Conservation (phyloP, 1,140 invertebrate genomes). For the Thrips palmi region DNA sequence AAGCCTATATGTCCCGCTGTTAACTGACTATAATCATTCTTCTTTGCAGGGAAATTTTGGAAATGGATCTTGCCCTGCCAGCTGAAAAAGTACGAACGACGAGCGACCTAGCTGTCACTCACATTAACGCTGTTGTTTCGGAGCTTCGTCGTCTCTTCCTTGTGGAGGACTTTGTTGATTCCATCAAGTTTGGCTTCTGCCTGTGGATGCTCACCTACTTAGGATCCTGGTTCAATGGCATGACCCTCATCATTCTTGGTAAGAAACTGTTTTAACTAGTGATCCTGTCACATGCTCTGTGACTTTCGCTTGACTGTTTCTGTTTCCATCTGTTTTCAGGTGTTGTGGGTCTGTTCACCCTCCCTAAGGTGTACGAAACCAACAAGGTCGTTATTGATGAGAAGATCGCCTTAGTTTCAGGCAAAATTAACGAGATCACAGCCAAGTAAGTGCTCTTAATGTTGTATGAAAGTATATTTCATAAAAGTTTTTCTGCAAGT, state of each 20-base stretch:
- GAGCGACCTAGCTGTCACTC: slow-evolving; percentile 61
- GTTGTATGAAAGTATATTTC: slow-evolving; percentile 6
- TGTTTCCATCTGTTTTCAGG: slow-evolving; percentile 37
- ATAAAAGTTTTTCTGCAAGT: slow-evolving; percentile 3
- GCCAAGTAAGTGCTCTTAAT: slow-evolving; percentile 47
- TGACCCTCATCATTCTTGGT: slow-evolving; percentile 91
- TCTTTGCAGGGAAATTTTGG: slow-evolving; percentile 60
- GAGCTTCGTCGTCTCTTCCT: slow-evolving; percentile 85
- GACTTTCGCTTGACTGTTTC: not conserved
- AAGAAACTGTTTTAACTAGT: slow-evolving; percentile 18
- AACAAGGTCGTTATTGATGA: slow-evolving; percentile 94
- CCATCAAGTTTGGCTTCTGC: slow-evolving; percentile 80
- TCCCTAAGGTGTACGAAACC: slow-evolving; percentile 95
- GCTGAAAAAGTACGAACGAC: slow-evolving; percentile 76
- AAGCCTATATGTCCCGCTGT: not conserved
- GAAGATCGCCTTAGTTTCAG: slow-evolving; percentile 70
- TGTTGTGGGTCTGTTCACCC: slow-evolving; percentile 80
- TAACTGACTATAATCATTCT: slow-evolving; percentile 10
- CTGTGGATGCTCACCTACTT: slow-evolving; percentile 92
- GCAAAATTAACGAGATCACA: slow-evolving; percentile 75
- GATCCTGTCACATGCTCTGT: not conserved
- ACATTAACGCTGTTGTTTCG: slow-evolving; percentile 57
- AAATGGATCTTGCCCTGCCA: slow-evolving; percentile 65
- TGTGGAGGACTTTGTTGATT: slow-evolving; percentile 91
- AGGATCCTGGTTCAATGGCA: slow-evolving; percentile 94